Percentiles rank a stretch among this genome's conserved stretches.
These are phyloP conservation scores for Sthenelais limicola DNA, from an alignment of 2,888 invertebrate genomes.

Conservation along the genomic window DNA sequence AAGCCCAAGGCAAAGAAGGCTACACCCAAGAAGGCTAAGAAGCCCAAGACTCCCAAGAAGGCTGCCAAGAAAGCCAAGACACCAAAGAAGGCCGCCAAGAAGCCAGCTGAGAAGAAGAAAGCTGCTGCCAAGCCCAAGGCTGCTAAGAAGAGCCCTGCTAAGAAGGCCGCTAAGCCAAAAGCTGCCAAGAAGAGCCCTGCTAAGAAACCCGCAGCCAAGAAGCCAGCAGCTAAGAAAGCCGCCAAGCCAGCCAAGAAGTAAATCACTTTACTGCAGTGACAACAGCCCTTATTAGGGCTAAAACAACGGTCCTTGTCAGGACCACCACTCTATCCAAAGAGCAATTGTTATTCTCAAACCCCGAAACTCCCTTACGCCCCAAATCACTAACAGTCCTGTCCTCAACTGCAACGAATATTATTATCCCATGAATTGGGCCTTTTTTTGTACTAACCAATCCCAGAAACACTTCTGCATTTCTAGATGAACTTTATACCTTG, in stretches of 20 bases:
- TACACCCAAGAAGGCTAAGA: slow-evolving; percentile 31
- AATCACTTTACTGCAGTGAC: not conserved
- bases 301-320: slow-evolving; percentile 26
- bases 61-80: too few relatives aligned
- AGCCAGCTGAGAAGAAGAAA: slow-evolving; percentile 6
- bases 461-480: too few relatives aligned
- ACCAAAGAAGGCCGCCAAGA: too few relatives aligned
- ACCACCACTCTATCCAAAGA: slow-evolving; percentile 18
- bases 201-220: slow-evolving; percentile 16
- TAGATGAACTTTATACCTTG: too few relatives aligned
- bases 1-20: too few relatives aligned
- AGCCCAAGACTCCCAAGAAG: slow-evolving; percentile 36
- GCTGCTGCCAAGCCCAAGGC: slow-evolving; percentile 40
- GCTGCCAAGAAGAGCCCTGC: slow-evolving; percentile 30
- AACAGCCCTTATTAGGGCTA: slow-evolving; percentile 29
- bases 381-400: too few relatives aligned
- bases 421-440: too few relatives aligned
- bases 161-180: too few relatives aligned
- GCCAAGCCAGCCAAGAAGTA: slow-evolving; percentile 1
- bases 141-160: slow-evolving; percentile 27
- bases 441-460: too few relatives aligned
- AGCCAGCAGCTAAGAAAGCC: slow-evolving; percentile 17
- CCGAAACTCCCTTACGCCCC: too few relatives aligned
- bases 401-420: too few relatives aligned
- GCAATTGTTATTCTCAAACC: too few relatives aligned